Evolutionary conservation across 2,113 vertebrate species (phyloP).

Genomic region (Myanophis thanlyinensis): DNA sequence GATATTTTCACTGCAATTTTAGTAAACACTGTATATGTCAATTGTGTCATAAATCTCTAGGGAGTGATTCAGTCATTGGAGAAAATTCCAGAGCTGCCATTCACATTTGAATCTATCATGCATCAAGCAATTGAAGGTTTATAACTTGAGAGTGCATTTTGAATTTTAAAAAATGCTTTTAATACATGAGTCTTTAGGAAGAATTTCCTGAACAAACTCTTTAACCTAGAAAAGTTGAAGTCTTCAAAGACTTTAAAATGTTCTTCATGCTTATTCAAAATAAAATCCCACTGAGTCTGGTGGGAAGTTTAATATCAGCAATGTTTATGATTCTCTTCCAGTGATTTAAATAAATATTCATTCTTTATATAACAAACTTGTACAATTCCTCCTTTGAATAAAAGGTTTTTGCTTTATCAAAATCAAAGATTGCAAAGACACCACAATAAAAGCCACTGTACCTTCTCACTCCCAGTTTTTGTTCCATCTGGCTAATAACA

Average conservation of each 20-base stretch:
- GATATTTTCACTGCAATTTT: background rate
- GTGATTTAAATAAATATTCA: background rate
- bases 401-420: background rate
- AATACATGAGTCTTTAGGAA: constrained; percentile 19
- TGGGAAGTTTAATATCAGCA: background rate
- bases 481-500: background rate
- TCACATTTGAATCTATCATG: constrained; percentile 15
- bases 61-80: background rate
- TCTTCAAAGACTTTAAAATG: constrained; percentile 24
- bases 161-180: background rate
- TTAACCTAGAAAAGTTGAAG: constrained; percentile 37
- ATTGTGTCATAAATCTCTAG: background rate
- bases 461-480: background rate
- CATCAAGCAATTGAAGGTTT: background rate
- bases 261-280: background rate
- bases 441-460: background rate
- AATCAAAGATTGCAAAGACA: background rate
- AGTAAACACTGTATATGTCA: background rate
- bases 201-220: constrained; percentile 32
- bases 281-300: background rate
- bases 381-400: background rate
- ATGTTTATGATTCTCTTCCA: background rate
- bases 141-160: background rate
- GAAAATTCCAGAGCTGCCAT: background rate
- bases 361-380: background rate